Evolutionary conservation across 1,140 invertebrate genomes (phyloP).

Genomic region (Scylla paramamosain): DNA sequence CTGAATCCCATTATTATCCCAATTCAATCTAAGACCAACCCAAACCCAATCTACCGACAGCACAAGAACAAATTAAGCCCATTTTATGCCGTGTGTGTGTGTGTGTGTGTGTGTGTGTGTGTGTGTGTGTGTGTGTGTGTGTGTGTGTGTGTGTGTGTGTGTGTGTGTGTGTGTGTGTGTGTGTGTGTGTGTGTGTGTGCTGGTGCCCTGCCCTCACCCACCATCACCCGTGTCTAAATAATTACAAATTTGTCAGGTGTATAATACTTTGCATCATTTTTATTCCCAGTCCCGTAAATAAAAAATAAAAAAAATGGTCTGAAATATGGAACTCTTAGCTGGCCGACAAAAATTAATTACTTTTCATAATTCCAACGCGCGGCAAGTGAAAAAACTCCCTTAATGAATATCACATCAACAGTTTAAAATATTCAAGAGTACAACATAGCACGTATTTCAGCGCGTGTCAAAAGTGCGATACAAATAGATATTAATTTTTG

Average conservation of each 20-base stretch:
- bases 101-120: conserved; percentile 42
- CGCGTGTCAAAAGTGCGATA: not conserved
- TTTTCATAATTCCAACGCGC: not conserved
- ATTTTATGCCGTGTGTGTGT: not conserved
- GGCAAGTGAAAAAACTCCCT: not conserved
- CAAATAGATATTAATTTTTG: not conserved
- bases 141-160: conserved; percentile 12
- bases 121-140: conserved; percentile 36
- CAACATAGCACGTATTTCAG: not conserved
- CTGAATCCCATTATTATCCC: no score
- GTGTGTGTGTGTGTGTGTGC: not conserved
- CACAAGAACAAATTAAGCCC: no score
- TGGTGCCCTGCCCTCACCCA: not conserved
- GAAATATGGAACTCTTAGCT: conserved; percentile 14
- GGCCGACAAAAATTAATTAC: not conserved
- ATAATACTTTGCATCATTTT: conserved; percentile 16
- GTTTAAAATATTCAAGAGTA: not conserved
- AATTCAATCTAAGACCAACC: no score
- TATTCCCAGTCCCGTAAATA: not conserved
- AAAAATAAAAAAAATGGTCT: not conserved
- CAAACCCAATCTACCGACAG: no score
- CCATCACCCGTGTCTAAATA: not conserved
- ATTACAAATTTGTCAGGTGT: conserved; percentile 24
- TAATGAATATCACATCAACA: conserved; percentile 4
- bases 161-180: not conserved